Evolutionary conservation across 2,797 vertebrate species (phyloP), one percentile per base, ranked within the genome.

Genomic region (Kryptolebias ocellatus): DNA sequence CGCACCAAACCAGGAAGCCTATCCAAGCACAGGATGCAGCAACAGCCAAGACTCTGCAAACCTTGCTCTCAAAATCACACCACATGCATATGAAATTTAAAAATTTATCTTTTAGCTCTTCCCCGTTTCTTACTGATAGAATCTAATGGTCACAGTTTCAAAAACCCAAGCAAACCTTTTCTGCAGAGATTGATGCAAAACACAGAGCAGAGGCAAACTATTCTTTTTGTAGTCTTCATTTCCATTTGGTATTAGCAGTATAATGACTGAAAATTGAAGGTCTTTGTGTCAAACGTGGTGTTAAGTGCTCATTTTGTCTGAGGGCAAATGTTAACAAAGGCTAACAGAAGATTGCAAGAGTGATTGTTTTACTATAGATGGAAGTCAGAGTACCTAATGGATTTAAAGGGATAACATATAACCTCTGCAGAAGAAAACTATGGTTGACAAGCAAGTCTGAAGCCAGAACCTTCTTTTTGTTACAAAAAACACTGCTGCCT

Each of bases 1-100:
- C 54, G 64, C 67, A 61, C 56, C 70, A 56, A 67, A 79, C 71
- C 72, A 86, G 79, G 86, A 87, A 78, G 79, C 64, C 52, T 29
- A 28, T 72, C 68, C 63, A 83, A 57, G 67, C 67, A 77, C 69
- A 78, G 77, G 71, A 85, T 76, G 15, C 79, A 53, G 47, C 71
- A 64, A 67, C 67, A 60, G 80, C 83, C 80, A 87, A 79, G 64
- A 77, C 55, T 73, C 63, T 45, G 49, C 61, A 75, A 57, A 29
- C 7, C 63, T 52, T 47, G 27, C 64, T 73, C 67, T 47, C 52
- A 61, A 24, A 17, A 78, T 64, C 63, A 54, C 74, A 50, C 70
- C 6, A 10, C 64, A 45, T 24, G 20, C 20, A 24, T 24, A 24
- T 24, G 20, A 24, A 20, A 28, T 34, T 34, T 34, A 6, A 34